Base-by-base conservation (phyloP, 2,888 invertebrate species). In the Macaria notata region DNA sequence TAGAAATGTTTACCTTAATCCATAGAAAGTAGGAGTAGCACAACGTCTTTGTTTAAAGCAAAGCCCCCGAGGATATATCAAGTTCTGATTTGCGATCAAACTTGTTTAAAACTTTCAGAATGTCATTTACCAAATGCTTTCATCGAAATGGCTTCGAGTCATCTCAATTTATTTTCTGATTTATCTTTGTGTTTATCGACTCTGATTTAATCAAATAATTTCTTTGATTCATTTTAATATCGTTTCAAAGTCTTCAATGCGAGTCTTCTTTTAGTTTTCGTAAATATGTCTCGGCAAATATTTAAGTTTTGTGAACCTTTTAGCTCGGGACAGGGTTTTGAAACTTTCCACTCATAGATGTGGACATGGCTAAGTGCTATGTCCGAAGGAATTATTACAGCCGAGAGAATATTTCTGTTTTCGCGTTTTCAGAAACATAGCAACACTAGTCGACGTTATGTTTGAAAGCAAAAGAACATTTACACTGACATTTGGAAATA, bases 41-140 rank as follows among this genome's bases (percentile, higher is more conserved):
- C 33, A 36, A 36, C 4, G 33, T 31, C 41, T 54, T 49, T 54
- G 51, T 52, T 60, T 47, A 29, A 55, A 45, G 51, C 29, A 9
- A 46, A 47, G 19, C 9, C 31, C 57, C 58, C 45, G 48, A 19
- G 66, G 64, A 63, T 60, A 61, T 54, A 68, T 68, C 60, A 65
- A 70, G 65, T 68, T 67, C 65, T 68, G 62, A 65, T 71, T 72
- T 69, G 55, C 69, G 66, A 72, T 71, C 62, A 71, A 71, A 71
- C 61, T 71, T 74, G 62, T 68, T 68, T 63, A 47, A 59, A 73
- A 72, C 64, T 72, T 69, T 53, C 46, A 56, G 70, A 68, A 75
- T 68, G 65, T 62, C 61, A 68, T 71, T 76, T 59, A 59, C 66
- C 69, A 71, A 68, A 70, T 72, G 66, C 68, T 69, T 69, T 68